Evolutionary conservation across 2,113 vertebrate genomes (phyloP), one percentile per base, ranked within the genome.

Genomic region (Hemibagrus wyckioides): DNA sequence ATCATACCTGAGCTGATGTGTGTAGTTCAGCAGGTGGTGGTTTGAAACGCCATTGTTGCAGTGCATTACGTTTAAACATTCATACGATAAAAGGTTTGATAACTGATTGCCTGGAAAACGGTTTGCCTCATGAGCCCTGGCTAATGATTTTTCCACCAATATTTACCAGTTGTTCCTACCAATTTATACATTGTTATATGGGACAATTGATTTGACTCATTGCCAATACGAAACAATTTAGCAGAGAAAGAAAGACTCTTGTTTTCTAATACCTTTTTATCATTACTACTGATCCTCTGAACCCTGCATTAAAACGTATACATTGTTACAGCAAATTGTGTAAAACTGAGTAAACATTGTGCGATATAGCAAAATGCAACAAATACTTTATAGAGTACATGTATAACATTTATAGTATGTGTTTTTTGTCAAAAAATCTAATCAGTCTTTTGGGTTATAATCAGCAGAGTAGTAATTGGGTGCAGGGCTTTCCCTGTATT

Each of bases 401-500:
- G 19, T 59, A 59, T 25, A 82, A 61, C 36, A 41, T 39, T 61
- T 61, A 41, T 28, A n/a, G 3, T 25, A 33, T 61, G 36, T 56
- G 28, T 82, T 82, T 80, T 61, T 63, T 48, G 6, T 28, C 56
- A 25, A 82, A 6, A 61, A 41, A 61, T 44, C n/a, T 23, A 61
- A 15, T 59, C 33, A n/a, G 57, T 82, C 57, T 82, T 63, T 63
- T 57, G 59, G 57, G 56, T 61, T 82, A 36, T 83, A 65, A 65
- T 50, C 28, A 48, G 81, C 59, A 83, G 41, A 63, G 30, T 30
- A n/a, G 41, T 65, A 65, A 83, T 83, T 65, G 57, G 59, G 67
- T 85, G 61, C 61, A 77, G 39, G 80, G 41, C 33, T 21, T 69
- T 59, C 82, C 84, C 80, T 83, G 69, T 56, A 88, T 83, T 87